Evolutionary conservation across 2,888 invertebrate species (phyloP).

Genomic region (Patella ulyssiponensis): DNA sequence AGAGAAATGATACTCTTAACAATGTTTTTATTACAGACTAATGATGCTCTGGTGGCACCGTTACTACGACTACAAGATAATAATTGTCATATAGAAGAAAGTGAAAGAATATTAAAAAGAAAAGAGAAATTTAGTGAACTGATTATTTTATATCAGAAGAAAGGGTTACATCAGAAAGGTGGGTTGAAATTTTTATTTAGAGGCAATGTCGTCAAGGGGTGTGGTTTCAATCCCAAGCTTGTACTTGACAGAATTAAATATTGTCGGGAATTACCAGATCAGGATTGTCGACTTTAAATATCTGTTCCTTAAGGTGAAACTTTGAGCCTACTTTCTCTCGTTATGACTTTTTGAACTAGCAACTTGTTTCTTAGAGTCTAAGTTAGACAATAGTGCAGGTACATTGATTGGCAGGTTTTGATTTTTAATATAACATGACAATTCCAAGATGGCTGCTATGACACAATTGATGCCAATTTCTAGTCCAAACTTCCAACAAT

Average conservation of each 20-base stretch:
- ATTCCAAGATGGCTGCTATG: too few relatives aligned
- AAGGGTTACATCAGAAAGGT: slow-evolving; percentile 88
- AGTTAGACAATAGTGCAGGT: too few relatives aligned
- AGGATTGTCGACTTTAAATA: background rate
- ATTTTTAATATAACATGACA: too few relatives aligned
- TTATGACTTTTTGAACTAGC: background rate
- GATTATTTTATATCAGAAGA: slow-evolving; percentile 94
- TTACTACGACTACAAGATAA: slow-evolving; percentile 86
- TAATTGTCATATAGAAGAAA: slow-evolving; percentile 93
- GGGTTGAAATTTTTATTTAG: background rate
- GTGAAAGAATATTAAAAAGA: slow-evolving; percentile 88
- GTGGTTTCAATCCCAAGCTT: background rate
- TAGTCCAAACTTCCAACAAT: too few relatives aligned
- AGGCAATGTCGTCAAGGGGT: too few relatives aligned
- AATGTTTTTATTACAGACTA: slow-evolving; percentile 80
- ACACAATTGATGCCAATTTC: too few relatives aligned
- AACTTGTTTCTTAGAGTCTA: too few relatives aligned
- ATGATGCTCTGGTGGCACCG: slow-evolving; percentile 94
- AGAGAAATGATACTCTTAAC: too few relatives aligned
- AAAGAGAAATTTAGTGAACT: slow-evolving; percentile 92
- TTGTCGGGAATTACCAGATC: too few relatives aligned
- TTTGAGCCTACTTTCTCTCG: too few relatives aligned
- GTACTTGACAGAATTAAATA: too few relatives aligned
- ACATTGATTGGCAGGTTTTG: too few relatives aligned
- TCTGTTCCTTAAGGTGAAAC: slow-evolving; percentile 6